phyloP scores from a whole-genome alignment of 1,140 invertebrate genomes.

The Goniozus legneri region DNA sequence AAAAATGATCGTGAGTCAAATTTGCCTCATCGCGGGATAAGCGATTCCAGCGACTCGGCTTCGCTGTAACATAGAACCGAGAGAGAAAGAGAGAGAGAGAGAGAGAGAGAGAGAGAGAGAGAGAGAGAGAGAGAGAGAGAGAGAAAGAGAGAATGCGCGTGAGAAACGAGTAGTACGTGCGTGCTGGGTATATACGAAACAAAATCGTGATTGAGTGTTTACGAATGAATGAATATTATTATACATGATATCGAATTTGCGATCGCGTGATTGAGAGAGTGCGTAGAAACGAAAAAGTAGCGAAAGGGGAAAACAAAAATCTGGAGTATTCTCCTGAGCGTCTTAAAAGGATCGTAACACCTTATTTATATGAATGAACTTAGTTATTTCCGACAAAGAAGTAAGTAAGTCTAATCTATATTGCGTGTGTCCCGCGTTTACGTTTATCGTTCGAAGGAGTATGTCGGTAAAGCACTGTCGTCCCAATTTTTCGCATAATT shows the following conservation, averaged over 20 bases:
- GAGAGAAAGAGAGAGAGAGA: conserved; percentile 7
- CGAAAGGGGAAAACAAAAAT: conserved; percentile 10
- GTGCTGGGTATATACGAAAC: not conserved
- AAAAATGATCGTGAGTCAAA: too few species aligned
- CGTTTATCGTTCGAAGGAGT: conserved; percentile 20
- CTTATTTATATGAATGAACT: conserved; percentile 46
- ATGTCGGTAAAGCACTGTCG: conserved; percentile 3
- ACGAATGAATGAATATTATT: not conserved
- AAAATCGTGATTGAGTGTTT: not conserved
- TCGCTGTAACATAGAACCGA: too few species aligned
- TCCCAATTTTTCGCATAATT: too few species aligned
- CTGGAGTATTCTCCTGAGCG: conserved; percentile 30
- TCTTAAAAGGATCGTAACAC: conserved; percentile 40
- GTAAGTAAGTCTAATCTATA: conserved; percentile 40
- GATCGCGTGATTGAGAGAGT: not conserved
- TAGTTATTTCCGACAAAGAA: conserved; percentile 41
- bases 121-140: conserved; percentile 4
- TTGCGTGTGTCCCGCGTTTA: conserved; percentile 39
- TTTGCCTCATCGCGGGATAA: too few species aligned
- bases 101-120: conserved; percentile 1
- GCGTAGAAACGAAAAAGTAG: not conserved
- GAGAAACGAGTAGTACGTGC: too few species aligned
- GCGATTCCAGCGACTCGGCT: too few species aligned
- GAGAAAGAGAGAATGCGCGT: not conserved
- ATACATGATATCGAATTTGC: conserved; percentile 6